Conservation (phyloP, 2,113 vertebrate species). For the Hydrolagus affinis region DNA sequence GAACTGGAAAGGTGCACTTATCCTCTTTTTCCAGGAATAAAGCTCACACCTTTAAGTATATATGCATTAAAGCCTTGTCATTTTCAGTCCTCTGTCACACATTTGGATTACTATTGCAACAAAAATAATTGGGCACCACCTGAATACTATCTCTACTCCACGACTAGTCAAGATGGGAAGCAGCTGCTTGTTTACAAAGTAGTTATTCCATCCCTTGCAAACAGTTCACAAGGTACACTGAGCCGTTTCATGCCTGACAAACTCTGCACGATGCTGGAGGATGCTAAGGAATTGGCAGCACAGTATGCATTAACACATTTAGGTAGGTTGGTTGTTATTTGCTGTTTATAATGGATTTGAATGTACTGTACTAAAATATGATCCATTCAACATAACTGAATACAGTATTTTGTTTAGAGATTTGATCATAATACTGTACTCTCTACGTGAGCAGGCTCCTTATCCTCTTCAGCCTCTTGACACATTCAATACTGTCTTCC, state of each 20-base stretch:
- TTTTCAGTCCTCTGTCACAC: conserved; percentile 73
- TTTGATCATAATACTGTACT: too few relatives aligned
- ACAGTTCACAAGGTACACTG: conserved; percentile 59
- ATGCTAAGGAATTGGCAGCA: conserved; percentile 85
- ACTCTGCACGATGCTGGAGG: conserved; percentile 73
- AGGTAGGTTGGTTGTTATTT: conserved; percentile 55
- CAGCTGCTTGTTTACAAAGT: conserved; percentile 70
- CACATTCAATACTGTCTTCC: too few relatives aligned
- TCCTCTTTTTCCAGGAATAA: conserved; percentile 67
- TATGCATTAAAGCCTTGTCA: conserved; percentile 72
- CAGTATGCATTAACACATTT: conserved; percentile 72
- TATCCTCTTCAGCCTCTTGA: too few relatives aligned
- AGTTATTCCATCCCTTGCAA: conserved; percentile 59
- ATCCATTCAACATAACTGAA: too few relatives aligned
- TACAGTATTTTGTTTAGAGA: too few relatives aligned
- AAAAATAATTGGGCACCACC: conserved; percentile 76
- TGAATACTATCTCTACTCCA: conserved; percentile 81
- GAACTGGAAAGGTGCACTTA: conserved; percentile 61
- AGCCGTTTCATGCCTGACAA: conserved; percentile 78
- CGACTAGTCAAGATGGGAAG: conserved; percentile 67
- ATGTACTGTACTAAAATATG: not conserved
- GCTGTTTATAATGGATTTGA: not conserved
- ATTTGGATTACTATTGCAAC: conserved; percentile 80
- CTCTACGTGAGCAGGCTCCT: too few relatives aligned
- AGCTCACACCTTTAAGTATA: conserved; percentile 69